Conservation (phyloP, 2,888 invertebrate species). For the Eumacrocentrus americanus region DNA sequence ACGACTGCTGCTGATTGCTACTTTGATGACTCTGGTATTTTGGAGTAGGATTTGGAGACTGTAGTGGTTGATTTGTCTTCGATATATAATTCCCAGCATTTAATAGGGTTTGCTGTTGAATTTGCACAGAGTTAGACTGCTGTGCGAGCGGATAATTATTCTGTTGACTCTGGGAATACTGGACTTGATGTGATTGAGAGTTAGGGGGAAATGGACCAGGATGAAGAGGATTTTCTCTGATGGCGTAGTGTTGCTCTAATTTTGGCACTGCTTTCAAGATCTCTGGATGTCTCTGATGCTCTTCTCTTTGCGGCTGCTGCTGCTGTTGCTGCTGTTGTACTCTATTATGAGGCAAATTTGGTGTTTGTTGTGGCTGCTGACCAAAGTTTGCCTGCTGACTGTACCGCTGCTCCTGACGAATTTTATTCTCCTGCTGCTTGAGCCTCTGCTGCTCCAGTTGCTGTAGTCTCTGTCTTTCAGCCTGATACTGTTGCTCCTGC, state of each 20-base stretch:
- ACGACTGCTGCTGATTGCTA: slow-evolving; percentile 54
- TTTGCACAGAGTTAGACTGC: slow-evolving; percentile 27
- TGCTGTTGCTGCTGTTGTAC: slow-evolving; percentile 59
- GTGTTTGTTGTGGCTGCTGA: slow-evolving; percentile 41
- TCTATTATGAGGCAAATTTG: slow-evolving; percentile 53
- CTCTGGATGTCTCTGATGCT: slow-evolving; percentile 71
- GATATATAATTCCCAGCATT: slow-evolving; percentile 24
- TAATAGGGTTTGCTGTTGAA: slow-evolving; percentile 25
- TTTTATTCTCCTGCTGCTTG: slow-evolving; percentile 43
- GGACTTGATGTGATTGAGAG: slow-evolving; percentile 39
- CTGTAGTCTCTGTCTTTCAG: slow-evolving; percentile 42
- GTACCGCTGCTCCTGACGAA: slow-evolving; percentile 54
- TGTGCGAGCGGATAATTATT: slow-evolving; percentile 64
- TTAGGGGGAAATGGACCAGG: slow-evolving; percentile 58
- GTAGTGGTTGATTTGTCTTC: slow-evolving; percentile 37
- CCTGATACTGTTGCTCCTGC: slow-evolving; percentile 41
- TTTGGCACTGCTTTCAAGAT: slow-evolving; percentile 78
- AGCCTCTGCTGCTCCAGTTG: slow-evolving; percentile 40
- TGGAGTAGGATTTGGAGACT: slow-evolving; percentile 46
- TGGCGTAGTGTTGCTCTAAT: slow-evolving; percentile 73
- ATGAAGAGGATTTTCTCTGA: slow-evolving; percentile 57
- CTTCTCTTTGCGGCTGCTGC: slow-evolving; percentile 34
- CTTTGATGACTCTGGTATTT: slow-evolving; percentile 50
- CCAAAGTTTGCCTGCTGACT: slow-evolving; percentile 58
- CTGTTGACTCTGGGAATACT: slow-evolving; percentile 38